phyloP scores from a whole-genome alignment of 2,888 invertebrate genomes.

The Lasioglossum zephyrum region DNA sequence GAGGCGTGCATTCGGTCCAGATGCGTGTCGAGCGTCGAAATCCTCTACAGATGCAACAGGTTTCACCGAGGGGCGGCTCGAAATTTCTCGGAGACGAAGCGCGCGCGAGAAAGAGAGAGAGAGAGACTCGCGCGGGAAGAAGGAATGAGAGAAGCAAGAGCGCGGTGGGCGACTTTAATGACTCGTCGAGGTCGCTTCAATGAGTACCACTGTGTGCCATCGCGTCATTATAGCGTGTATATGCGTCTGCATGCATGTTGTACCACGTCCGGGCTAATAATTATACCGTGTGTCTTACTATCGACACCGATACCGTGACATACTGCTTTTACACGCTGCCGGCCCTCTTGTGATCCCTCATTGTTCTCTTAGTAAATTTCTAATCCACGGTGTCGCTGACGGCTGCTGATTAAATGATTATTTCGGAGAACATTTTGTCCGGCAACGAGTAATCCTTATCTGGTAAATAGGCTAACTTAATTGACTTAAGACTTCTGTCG shows the following conservation, averaged over 20 bases:
- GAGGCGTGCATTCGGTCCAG: background rate
- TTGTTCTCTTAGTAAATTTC: background rate
- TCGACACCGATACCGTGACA: conserved; percentile 27
- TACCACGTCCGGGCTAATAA: conserved; percentile 49
- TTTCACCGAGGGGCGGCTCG: conserved; percentile 18
- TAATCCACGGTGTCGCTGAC: background rate
- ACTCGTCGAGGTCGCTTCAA: conserved; percentile 80
- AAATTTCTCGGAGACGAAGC: conserved; percentile 44
- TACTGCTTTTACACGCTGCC: background rate
- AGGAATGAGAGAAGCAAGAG: conserved; percentile 46
- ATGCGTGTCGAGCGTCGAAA: background rate
- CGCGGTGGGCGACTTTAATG: conserved; percentile 77
- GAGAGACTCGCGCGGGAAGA: conserved; percentile 51
- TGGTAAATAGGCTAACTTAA: conserved; percentile 45
- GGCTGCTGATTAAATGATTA: conserved; percentile 9
- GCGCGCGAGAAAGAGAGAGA: background rate
- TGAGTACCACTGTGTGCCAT: conserved; percentile 78
- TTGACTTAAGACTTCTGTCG: conserved; percentile 44
- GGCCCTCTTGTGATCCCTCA: background rate
- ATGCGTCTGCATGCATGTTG: conserved; percentile 22
- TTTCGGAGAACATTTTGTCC: conserved; percentile 22
- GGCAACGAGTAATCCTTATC: conserved; percentile 23
- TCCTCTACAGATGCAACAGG: conserved; percentile 45
- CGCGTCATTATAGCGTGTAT: conserved; percentile 60
- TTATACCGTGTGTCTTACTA: conserved; percentile 40